These are phyloP conservation scores for Ennomos fuscantarius DNA, from an alignment of 2,888 invertebrate genomes.

Conservation along the genomic window DNA sequence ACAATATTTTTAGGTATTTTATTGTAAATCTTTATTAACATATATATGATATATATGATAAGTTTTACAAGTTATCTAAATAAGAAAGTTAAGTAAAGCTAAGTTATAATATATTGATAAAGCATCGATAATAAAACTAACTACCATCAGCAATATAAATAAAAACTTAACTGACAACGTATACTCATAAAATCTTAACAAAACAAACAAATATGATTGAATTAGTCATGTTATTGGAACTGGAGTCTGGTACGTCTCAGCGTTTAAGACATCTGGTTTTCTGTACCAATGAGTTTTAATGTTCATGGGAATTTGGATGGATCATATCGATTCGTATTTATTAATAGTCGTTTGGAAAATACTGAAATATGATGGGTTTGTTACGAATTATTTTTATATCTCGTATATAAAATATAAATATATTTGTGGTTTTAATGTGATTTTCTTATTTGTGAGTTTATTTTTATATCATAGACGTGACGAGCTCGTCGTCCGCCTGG, in stretches of 20 bases:
- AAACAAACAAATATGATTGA: conserved; percentile 64
- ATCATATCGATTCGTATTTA: conserved; percentile 33
- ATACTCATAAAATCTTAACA: conserved; percentile 69
- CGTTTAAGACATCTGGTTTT: conserved; percentile 52
- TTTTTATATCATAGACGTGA: no score
- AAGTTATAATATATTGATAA: conserved; percentile 1
- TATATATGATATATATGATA: no score
- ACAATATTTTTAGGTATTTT: no score
- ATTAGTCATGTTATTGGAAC: conserved; percentile 52
- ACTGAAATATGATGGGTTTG: not conserved
- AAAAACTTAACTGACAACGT: conserved; percentile 57
- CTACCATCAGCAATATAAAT: conserved; percentile 23
- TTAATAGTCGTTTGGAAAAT: conserved; percentile 12
- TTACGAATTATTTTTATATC: not conserved
- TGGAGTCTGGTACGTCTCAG: conserved; percentile 63
- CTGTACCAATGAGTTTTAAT: conserved; percentile 33
- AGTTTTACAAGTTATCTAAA: no score
- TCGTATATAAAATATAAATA: not conserved
- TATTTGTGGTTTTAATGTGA: not conserved
- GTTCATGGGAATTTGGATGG: conserved; percentile 40
- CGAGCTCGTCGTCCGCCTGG: no score
- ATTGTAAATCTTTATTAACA: no score
- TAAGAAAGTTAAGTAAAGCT: no score
- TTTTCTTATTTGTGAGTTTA: no score
- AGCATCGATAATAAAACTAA: conserved; percentile 13